Percentiles rank a stretch among this genome's conserved stretches.
Conservation (phyloP, 2,113 vertebrate species). For the Bucco capensis region DNA sequence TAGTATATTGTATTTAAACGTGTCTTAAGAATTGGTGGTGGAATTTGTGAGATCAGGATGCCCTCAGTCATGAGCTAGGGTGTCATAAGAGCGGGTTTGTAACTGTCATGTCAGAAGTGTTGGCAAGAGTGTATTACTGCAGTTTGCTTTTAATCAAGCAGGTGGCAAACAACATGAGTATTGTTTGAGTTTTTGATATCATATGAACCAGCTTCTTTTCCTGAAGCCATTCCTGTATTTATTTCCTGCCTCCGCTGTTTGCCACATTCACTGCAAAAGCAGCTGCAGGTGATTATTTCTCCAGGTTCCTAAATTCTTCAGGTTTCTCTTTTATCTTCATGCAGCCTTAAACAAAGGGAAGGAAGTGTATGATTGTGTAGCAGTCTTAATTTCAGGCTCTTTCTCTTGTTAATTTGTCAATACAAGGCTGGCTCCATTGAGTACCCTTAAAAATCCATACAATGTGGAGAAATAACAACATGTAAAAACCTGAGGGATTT, state of each 20-base stretch:
- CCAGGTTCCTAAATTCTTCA: constrained; percentile 31
- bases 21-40: neutral
- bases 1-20: neutral
- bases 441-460: neutral
- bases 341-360: constrained; percentile 1
- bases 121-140: neutral
- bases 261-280: neutral
- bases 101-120: neutral
- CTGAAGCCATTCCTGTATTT: neutral
- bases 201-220: neutral
- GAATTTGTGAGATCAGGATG: neutral
- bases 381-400: neutral
- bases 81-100: neutral
- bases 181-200: neutral
- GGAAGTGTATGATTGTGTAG: neutral
- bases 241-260: neutral
- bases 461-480: neutral
- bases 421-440: neutral
- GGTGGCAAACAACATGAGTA: neutral
- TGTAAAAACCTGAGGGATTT: neutral
- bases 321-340: constrained; percentile 24
- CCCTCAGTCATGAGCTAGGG: neutral
- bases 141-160: neutral
- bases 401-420: neutral
- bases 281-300: neutral